Evolutionary conservation across 1,140 invertebrate species (phyloP).

Genomic region (Conus betulinus): DNA sequence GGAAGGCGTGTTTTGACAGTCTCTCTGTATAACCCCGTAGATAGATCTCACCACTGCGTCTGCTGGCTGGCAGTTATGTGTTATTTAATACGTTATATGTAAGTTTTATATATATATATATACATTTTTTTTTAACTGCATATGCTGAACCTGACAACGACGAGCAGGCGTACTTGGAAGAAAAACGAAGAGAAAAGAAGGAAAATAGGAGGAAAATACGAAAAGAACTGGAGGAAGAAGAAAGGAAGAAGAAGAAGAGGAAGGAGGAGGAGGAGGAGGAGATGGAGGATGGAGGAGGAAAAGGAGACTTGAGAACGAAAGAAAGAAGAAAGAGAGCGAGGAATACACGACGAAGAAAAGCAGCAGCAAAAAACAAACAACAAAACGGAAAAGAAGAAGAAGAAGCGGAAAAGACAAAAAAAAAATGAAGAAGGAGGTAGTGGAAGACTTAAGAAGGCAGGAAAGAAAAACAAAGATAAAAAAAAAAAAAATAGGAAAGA

Average conservation of each 20-base stretch:
- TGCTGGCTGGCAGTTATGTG: no score
- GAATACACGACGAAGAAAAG: background rate
- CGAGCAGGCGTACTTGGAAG: no score
- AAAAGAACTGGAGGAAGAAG: no score
- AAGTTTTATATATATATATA: no score
- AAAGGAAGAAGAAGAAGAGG: background rate
- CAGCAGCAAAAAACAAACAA: background rate
- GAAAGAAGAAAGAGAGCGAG: background rate
- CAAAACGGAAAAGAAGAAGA: background rate
- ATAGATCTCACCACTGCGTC: no score
- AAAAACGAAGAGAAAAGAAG: no score
- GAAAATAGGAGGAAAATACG: no score
- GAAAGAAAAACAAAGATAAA: slow-evolving; percentile 29
- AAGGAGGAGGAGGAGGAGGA: background rate
- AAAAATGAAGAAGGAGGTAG: background rate
- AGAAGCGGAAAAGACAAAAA: background rate
- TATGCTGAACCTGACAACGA: no score
- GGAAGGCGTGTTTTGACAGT: no score
- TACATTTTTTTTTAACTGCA: no score
- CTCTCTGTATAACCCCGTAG: no score
- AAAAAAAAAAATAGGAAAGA: background rate
- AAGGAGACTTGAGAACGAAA: background rate
- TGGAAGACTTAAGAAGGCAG: background rate
- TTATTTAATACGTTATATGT: no score
- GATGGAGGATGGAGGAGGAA: background rate